phyloP scores from a whole-genome alignment of 2,888 invertebrate species.

The Mactromeris polynyma region DNA sequence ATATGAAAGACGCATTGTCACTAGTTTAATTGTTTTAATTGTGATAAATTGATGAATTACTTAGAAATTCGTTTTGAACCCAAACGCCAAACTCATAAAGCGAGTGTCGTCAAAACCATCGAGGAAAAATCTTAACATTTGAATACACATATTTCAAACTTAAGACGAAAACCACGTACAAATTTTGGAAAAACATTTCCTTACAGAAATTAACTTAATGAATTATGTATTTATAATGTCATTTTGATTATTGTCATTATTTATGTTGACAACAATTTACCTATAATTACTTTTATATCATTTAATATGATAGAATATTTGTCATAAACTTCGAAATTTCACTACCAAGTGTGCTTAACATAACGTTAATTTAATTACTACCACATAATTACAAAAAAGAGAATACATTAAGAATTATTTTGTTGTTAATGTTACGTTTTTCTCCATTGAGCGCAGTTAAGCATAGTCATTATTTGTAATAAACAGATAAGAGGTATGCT shows the following conservation, averaged over 20 bases:
- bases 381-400: too few species aligned
- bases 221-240: background rate
- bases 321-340: background rate
- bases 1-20: too few species aligned
- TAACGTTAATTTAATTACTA: background rate
- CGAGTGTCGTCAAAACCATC: background rate
- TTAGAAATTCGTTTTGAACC: too few species aligned
- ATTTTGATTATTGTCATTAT: background rate
- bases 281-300: background rate
- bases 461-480: too few species aligned
- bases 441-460: too few species aligned
- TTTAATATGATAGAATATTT: background rate
- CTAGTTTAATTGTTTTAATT: too few species aligned
- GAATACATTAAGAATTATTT: too few species aligned
- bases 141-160: too few species aligned
- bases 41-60: too few species aligned
- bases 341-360: background rate
- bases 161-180: too few species aligned
- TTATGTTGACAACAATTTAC: conserved; percentile 5
- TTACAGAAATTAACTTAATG: background rate
- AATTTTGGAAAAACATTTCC: background rate
- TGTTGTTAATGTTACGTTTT: too few species aligned
- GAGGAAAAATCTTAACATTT: background rate
- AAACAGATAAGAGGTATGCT: too few species aligned
- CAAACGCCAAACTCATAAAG: background rate